phyloP scores from a whole-genome alignment of 2,797 vertebrate genomes.

The Myripristis jacobus region DNA sequence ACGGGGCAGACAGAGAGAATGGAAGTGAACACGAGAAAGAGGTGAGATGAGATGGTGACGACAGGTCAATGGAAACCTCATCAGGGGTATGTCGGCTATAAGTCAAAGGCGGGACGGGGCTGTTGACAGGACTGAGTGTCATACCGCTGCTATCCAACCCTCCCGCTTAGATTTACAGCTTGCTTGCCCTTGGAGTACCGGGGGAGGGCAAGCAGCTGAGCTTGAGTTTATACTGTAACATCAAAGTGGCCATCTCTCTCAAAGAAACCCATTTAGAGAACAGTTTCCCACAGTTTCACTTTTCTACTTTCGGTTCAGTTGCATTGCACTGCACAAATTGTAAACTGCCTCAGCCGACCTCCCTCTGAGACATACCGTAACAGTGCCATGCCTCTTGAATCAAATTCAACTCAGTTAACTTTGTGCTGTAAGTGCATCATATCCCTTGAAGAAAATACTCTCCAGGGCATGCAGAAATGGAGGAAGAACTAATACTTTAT shows the following conservation, averaged over 20 bases:
- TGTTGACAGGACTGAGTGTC: constrained; percentile 36
- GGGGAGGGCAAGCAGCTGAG: constrained; percentile 16
- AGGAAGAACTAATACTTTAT: no score
- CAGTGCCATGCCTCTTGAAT: constrained; percentile 47
- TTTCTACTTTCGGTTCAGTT: constrained; percentile 10
- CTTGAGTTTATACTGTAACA: constrained; percentile 10
- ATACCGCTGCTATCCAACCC: constrained; percentile 6
- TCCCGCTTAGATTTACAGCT: constrained; percentile 48
- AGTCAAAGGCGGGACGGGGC: constrained; percentile 36
- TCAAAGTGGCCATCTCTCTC: not conserved
- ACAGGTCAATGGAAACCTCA: constrained; percentile 47
- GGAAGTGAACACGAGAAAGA: not conserved
- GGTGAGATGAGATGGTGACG: constrained; percentile 25
- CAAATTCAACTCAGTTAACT: constrained; percentile 59
- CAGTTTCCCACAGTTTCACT: not conserved
- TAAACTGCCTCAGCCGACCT: constrained; percentile 50
- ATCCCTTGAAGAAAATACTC: constrained; percentile 32
- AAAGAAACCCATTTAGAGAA: constrained; percentile 12
- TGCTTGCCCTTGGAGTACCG: constrained; percentile 46
- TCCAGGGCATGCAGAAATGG: constrained; percentile 20
- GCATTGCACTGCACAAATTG: constrained; percentile 29
- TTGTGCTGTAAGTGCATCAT: constrained; percentile 44
- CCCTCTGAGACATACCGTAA: constrained; percentile 34
- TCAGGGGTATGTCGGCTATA: constrained; percentile 37
- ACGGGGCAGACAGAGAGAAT: not conserved